These are phyloP conservation scores for Drosophila seguyi DNA, from an alignment of 1,140 invertebrate genomes.

Conservation along the genomic window DNA sequence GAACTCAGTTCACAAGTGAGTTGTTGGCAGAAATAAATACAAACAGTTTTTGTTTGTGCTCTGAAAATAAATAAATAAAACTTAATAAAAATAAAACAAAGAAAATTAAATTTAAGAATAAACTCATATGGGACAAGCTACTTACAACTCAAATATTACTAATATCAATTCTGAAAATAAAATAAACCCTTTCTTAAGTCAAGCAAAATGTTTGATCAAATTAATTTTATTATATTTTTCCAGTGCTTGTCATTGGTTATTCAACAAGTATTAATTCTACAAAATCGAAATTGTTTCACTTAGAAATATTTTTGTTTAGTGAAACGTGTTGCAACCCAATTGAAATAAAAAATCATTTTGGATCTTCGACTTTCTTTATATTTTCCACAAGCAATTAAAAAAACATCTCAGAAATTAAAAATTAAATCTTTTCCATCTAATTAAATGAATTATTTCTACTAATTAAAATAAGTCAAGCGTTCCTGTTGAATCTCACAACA, in stretches of 20 bases:
- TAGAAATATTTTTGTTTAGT: too few relatives aligned
- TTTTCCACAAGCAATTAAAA: background rate
- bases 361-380: background rate
- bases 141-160: too few relatives aligned
- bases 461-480: background rate
- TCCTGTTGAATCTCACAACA: background rate
- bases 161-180: background rate
- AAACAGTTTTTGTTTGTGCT: background rate
- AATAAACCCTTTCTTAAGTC: background rate
- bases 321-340: background rate
- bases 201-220: background rate
- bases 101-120: background rate
- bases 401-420: background rate
- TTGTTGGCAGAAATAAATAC: background rate
- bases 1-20: constrained; percentile 24
- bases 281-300: background rate
- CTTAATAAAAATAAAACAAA: background rate
- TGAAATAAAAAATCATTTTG: background rate
- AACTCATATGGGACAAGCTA: too few relatives aligned
- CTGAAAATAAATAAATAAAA: background rate
- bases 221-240: accelerated
- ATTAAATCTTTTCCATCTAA: background rate
- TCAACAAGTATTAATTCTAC: background rate
- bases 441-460: background rate
- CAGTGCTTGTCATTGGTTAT: background rate